Evolutionary conservation across 2,113 vertebrate species (phyloP), one percentile per base, ranked within the genome.

Genomic region (Limnothrissa miodon): DNA sequence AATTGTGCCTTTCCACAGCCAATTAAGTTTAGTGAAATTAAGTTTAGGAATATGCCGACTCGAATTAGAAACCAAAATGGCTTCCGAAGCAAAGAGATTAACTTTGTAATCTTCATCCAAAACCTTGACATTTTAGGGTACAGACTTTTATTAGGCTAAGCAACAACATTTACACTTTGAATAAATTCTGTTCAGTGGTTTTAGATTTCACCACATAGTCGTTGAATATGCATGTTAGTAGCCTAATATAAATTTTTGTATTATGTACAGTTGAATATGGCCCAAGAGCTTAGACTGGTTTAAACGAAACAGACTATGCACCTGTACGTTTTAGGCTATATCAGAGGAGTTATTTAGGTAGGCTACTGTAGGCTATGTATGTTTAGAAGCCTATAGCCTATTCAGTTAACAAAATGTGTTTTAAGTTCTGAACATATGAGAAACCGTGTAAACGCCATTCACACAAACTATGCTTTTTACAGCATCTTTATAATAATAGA

Each of bases 1-100:
- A 66, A 66, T 66, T 33, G 59, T 66, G 7, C 25, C 59, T 66
- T 66, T 66, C 59, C 59, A 66, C 59, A 66, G 59, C 33, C 59
- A 66, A 66, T 66, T 66, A 66, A 66, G 59, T 66, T 66, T 33
- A 25, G 59, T 66, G 59, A 66, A 13, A 66, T 33, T 33, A 25
- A 25, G 29, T 66, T 66, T 66, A 29, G 59, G 59, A 66, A 66
- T 66, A 15, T 29, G 59, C 10, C 59, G 59, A 66, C n/a, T 29
- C 59, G 33, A 66, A 33, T 66, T 29, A 1, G 7, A 66, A 66
- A 66, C 25, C 59, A 66, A 66, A 33, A 10, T 33, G 59, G 6
- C 59, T 29, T 66, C 59, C 33, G 33, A 33, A 33, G 29, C 8
- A 66, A 25, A 66, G 59, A 66, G 25, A 66, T 66, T 1, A 1